Evolutionary conservation across 2,888 invertebrate genomes (phyloP), one percentile per base, ranked within the genome.

Genomic region (Polymixis flavicincta): DNA sequence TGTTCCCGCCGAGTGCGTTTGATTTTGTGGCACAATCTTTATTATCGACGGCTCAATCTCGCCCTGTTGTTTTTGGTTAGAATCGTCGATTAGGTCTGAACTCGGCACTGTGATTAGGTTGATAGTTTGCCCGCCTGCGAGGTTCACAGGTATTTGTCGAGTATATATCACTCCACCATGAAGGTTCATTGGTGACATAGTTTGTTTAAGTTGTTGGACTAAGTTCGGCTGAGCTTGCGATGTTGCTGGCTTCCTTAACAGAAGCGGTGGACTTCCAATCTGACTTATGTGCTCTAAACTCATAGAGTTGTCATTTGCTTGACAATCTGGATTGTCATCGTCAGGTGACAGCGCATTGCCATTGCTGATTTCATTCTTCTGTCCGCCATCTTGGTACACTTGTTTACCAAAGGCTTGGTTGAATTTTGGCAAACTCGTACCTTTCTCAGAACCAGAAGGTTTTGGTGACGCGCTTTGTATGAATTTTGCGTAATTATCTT

Each of bases 391-490:
- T 92, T 95, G 97, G 90, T 97, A 98, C 63, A 97, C 97, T 64
- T 97, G 97, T 92, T 98, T 98, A 1, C 98, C 98, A 91, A 98
- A 98, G 0, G 98, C 98, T 93, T 98, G 98, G 90, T 98, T 98
- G 90, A 98, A 98, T 92, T 98, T 98, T 6, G 98, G 98, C 77
- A 98, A 93, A 71, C 97, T 96, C 17, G 96, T 96, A 13, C 94
- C 91, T 87, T 96, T 96, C 88, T 97, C 97, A 59, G 92, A 86
- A 67, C 88, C 82, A 17, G 90, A 71, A 37, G 92, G 88, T 89
- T 95, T 95, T 55, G 89, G 91, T 50, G 94, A 92, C 0, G 95
- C 92, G 74, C 92, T 94, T 87, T 97, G 97, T 82, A 97, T 95
- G 87, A 97, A 96, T 89, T 97, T 97, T 0, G 97, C 96, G 85